A percentile compares a stretch with the other conserved stretches of the same genome.
These are phyloP conservation scores for Stictonetta naevosa DNA, from an alignment of 2,113 vertebrate genomes.

Conservation along the genomic window DNA sequence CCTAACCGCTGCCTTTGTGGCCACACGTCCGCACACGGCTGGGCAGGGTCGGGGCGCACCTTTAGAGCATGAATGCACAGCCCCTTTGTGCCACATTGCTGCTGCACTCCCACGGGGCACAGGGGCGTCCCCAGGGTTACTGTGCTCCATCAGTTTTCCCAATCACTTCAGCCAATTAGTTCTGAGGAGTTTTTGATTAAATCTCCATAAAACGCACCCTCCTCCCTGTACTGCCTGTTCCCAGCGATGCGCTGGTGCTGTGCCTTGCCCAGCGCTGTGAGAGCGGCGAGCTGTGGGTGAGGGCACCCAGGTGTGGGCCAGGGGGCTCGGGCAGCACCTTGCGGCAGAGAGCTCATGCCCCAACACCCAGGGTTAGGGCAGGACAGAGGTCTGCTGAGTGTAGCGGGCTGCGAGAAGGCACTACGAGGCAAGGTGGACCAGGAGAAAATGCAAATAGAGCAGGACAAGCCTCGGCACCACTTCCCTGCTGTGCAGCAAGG, in stretches of 20 bases:
- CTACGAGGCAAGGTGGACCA: not conserved
- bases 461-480: not conserved
- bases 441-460: rapidly evolving
- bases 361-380: not conserved
- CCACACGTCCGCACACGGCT: not conserved
- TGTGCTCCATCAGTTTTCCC: not conserved
- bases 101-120: too few relatives aligned
- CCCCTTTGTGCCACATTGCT: too few relatives aligned
- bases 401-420: not conserved
- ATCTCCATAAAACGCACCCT: not conserved
- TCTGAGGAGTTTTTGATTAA: not conserved
- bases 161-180: not conserved
- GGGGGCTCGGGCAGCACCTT: not conserved
- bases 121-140: not conserved
- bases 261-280: not conserved
- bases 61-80: not conserved
- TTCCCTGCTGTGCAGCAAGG: too few relatives aligned
- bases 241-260: not conserved
- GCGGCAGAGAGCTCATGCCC: not conserved
- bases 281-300: too few relatives aligned
- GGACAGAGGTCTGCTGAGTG: not conserved
- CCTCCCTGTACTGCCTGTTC: not conserved
- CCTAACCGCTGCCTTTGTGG: not conserved
- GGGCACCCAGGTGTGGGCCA: too few relatives aligned
- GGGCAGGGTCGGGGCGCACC: too few relatives aligned